These are phyloP conservation scores for Pionites leucogaster DNA, from an alignment of 2,113 vertebrate species.

Conservation along the genomic window DNA sequence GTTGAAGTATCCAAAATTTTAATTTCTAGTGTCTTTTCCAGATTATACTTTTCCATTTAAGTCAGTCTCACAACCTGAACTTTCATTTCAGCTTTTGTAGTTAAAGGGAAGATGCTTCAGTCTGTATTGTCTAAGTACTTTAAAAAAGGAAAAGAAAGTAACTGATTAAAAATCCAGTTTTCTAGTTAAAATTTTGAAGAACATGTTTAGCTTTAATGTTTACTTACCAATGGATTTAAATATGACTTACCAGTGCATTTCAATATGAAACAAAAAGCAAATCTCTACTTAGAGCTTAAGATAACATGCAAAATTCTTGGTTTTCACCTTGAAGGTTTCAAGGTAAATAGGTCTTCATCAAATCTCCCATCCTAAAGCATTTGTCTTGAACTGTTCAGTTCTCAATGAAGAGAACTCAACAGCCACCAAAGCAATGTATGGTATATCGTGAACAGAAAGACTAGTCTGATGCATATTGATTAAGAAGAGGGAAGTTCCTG, in stretches of 20 bases:
- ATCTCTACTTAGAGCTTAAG: neutral
- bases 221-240: neutral
- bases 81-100: neutral
- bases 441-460: neutral
- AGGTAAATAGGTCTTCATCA: neutral
- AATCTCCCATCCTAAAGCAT: neutral
- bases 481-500: neutral
- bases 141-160: neutral
- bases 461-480: neutral
- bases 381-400: neutral
- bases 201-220: neutral
- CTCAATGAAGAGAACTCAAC: neutral
- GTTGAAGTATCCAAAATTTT: neutral
- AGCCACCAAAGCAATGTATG: neutral
- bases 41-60: neutral
- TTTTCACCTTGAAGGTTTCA: neutral
- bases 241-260: neutral
- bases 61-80: neutral
- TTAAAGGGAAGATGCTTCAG: neutral
- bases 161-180: neutral
- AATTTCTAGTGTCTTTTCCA: neutral
- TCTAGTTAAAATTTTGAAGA: neutral
- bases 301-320: neutral
- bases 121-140: neutral
- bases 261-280: neutral